Base-by-base conservation (phyloP, 1,140 invertebrate genomes). In the Psix sp. region DNA sequence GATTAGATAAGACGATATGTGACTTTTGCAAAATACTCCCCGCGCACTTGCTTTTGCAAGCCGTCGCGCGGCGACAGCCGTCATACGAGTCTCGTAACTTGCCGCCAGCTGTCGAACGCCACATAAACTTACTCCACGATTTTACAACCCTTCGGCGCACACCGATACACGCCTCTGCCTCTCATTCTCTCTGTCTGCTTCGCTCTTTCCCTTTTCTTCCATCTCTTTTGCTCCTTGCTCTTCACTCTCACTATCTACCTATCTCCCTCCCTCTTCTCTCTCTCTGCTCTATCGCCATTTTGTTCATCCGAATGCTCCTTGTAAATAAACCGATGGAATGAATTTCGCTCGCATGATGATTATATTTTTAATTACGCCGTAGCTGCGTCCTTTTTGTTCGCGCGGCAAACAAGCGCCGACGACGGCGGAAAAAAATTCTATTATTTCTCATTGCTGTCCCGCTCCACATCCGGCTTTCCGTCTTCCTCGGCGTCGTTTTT, bases 51-150 rank as follows among this genome's bases (percentile, higher is more conserved):
- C 42, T 59, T 35, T 54, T 51, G 63, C 65, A 74, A 74, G 72
- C 60, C 66, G 60, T 66, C 60, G 60, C 70, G 42, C 52, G 24
- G 72, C 72, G 72, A 70, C 72, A 75, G 72, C 72, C 72, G 72
- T 75, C 72, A 70, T 66, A 75, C 72, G 72, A 68, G 60, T 68
- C 57, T 52, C 57, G 57, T 74, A 59, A 74, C 54, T 66, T 59
- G 65, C 72, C 59, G 72, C 59, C 72, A 75, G 72, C 72, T 75
- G 73, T 66, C 60, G 65, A 66, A 66, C 73, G 60, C 36, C 39
- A 46, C 48, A 40, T 60, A 43, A 62, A 76, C 52, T 60, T 63
- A 35, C 45, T 73, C 40, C 46, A 13, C 26, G 31, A 54, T 70
- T 70, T 62, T 54, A 66, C 60, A 60, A 62, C 46, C 73, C 60